Conservation (phyloP, 1,140 invertebrate species). For the Chrysomallon squamiferum region DNA sequence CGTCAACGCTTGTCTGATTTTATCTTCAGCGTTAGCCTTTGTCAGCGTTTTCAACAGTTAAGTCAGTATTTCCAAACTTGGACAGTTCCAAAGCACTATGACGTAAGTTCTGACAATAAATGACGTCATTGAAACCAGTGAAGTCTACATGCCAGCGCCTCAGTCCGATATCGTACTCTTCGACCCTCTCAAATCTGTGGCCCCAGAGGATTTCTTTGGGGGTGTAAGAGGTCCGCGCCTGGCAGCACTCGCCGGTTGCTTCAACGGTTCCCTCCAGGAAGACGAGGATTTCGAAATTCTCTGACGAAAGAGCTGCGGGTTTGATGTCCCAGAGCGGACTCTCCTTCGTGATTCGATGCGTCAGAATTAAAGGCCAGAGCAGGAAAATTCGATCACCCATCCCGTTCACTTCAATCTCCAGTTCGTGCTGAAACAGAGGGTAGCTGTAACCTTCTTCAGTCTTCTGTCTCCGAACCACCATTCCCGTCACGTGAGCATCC, state of each 20-base stretch:
- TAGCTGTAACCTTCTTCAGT: conserved; percentile 46
- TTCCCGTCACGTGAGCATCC: conserved; percentile 72
- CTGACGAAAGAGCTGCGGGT: conserved; percentile 83
- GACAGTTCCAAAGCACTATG: conserved; percentile 50
- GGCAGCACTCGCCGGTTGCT: conserved; percentile 61
- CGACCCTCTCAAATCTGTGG: conserved; percentile 63
- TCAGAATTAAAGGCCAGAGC: conserved; percentile 84
- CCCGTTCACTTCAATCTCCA: conserved; percentile 77
- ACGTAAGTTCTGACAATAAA: conserved; percentile 46
- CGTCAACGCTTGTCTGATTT: no score
- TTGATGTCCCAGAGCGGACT: conserved; percentile 88
- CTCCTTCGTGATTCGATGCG: conserved; percentile 84
- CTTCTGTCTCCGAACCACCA: conserved; percentile 45
- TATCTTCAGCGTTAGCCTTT: no score
- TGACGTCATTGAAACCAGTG: conserved; percentile 50
- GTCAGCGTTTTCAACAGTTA: no score
- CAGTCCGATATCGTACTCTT: conserved; percentile 52
- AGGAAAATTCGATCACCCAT: conserved; percentile 87
- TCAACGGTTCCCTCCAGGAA: conserved; percentile 83
- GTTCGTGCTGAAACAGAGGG: conserved; percentile 44
- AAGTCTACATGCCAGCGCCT: conserved; percentile 54
- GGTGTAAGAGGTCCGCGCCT: conserved; percentile 65
- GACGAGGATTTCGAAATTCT: conserved; percentile 93
- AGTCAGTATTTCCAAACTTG: conserved; percentile 16
- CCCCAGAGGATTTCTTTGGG: conserved; percentile 66